phyloP scores from a whole-genome alignment of 2,113 vertebrate genomes.

The Aptenodytes patagonicus region DNA sequence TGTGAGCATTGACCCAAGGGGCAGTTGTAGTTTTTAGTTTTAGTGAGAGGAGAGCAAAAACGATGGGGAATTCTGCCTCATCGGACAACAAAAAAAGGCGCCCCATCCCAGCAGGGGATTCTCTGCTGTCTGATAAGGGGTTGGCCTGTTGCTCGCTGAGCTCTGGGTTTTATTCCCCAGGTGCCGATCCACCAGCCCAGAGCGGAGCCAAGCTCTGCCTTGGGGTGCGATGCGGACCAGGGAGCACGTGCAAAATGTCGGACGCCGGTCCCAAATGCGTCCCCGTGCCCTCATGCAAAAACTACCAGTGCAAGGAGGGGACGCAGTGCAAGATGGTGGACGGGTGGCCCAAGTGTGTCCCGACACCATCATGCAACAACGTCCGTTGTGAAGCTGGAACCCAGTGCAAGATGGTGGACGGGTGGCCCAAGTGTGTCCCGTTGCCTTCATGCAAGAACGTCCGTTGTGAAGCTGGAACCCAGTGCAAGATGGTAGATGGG shows the following conservation, averaged over 20 bases:
- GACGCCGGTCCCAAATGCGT: background rate
- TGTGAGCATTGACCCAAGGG: rapidly evolving
- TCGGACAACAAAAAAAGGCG: background rate
- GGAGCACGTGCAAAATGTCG: background rate
- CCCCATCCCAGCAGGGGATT: background rate
- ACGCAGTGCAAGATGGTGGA: background rate
- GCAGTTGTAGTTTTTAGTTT: no score
- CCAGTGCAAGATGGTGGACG: background rate
- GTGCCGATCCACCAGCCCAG: background rate
- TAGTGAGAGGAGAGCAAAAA: background rate
- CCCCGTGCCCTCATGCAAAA: background rate
- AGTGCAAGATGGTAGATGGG: background rate
- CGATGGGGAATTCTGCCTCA: background rate
- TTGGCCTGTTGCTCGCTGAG: background rate
- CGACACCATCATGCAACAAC: rapidly evolving
- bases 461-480: rapidly evolving
- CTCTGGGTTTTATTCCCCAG: background rate
- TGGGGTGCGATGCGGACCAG: background rate
- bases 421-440: rapidly evolving
- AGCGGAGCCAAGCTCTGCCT: background rate
- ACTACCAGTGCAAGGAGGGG: background rate
- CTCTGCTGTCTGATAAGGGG: background rate
- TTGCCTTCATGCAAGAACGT: rapidly evolving
- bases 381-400: background rate
- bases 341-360: background rate